Evolutionary conservation across 1,140 invertebrate genomes (phyloP).

Genomic region (Anastatus disparis): DNA sequence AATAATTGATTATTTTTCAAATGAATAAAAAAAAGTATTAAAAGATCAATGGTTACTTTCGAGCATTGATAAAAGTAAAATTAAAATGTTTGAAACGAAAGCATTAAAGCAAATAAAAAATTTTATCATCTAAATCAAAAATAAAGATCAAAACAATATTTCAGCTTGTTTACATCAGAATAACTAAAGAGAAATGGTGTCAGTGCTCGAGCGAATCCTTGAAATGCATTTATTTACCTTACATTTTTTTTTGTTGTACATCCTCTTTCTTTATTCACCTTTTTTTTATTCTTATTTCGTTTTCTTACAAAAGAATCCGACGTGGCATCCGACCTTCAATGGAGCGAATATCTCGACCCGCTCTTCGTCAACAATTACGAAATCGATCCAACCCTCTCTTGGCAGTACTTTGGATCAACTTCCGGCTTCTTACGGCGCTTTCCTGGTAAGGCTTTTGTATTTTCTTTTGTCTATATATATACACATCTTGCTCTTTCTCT

Average conservation of each 20-base stretch:
- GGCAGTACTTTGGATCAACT: slow-evolving; percentile 97
- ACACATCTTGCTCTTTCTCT: too few relatives aligned
- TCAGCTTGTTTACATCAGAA: too few relatives aligned
- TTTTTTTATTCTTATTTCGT: not conserved
- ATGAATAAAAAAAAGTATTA: too few relatives aligned
- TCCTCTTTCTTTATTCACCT: not conserved
- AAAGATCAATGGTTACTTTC: too few relatives aligned
- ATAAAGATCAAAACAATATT: too few relatives aligned
- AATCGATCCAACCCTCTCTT: slow-evolving; percentile 88
- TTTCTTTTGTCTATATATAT: not conserved
- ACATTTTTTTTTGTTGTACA: not conserved
- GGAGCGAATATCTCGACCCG: slow-evolving; percentile 91
- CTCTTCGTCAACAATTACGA: slow-evolving; percentile 93
- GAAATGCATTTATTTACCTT: not conserved
- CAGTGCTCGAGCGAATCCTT: too few relatives aligned
- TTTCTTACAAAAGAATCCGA: slow-evolving; percentile 71
- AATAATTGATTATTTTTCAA: too few relatives aligned
- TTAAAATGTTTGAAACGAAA: too few relatives aligned
- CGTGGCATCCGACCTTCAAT: slow-evolving; percentile 87
- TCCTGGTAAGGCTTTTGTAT: slow-evolving; percentile 77
- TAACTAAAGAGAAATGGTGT: too few relatives aligned
- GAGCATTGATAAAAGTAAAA: too few relatives aligned
- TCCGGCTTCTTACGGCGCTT: slow-evolving; percentile 92
- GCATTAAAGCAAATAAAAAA: too few relatives aligned
- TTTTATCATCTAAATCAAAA: too few relatives aligned